These are phyloP conservation scores for Tenthredo amoena DNA, from an alignment of 2,888 invertebrate genomes.

Conservation along the genomic window DNA sequence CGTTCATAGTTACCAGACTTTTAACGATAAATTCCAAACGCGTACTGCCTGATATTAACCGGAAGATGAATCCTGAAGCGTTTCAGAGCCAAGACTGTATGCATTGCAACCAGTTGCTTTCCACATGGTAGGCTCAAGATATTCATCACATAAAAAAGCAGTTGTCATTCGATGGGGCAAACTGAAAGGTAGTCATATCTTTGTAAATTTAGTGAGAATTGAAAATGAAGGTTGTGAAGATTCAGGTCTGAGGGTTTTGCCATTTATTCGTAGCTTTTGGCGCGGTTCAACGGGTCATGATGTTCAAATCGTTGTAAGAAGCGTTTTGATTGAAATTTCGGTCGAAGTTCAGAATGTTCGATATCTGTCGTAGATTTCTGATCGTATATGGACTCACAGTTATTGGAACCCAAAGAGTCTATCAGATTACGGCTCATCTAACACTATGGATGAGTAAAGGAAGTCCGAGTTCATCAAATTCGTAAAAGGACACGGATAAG, in stretches of 20 bases:
- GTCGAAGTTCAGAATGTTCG: not conserved
- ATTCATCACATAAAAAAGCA: not conserved
- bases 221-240: not conserved
- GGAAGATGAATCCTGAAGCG: not conserved
- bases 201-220: no score
- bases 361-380: not conserved
- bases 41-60: not conserved
- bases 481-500: not conserved
- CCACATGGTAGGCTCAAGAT: no score
- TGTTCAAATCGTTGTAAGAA: no score
- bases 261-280: not conserved
- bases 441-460: not conserved
- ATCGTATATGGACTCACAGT: not conserved
- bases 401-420: not conserved
- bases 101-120: not conserved
- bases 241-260: not conserved
- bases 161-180: not conserved
- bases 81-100: no score
- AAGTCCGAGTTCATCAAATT: not conserved
- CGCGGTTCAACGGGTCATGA: no score
- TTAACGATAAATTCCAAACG: not conserved
- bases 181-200: no score
- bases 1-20: not conserved
- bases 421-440: not conserved
- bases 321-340: not conserved